Conservation (phyloP, 1,140 invertebrate genomes). For the Nephila pilipes region DNA sequence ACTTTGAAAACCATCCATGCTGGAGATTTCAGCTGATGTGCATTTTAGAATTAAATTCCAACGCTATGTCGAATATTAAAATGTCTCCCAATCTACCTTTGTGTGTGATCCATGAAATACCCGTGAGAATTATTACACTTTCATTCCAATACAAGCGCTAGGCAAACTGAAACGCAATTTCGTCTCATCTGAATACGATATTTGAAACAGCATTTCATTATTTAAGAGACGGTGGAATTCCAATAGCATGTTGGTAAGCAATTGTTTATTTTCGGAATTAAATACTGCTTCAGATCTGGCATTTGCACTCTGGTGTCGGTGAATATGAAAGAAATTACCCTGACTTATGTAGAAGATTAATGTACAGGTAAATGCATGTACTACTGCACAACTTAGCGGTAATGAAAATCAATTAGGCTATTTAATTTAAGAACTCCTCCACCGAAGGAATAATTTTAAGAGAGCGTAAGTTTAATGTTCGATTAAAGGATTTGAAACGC, state of each 20-base stretch:
- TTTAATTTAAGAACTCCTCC: neutral
- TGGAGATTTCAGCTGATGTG: neutral
- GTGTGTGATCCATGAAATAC: neutral
- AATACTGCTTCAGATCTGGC: neutral
- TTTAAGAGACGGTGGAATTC: neutral
- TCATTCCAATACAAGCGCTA: neutral
- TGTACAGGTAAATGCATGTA: neutral
- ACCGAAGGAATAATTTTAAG: neutral
- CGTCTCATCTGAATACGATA: constrained; percentile 17
- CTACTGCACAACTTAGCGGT: neutral
- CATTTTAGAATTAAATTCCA: constrained; percentile 17
- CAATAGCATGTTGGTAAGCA: neutral
- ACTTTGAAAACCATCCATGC: neutral
- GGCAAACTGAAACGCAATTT: neutral
- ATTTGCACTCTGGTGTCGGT: neutral
- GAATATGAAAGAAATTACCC: neutral
- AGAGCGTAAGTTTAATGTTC: neutral
- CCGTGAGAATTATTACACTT: neutral
- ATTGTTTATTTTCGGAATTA: constrained; percentile 1
- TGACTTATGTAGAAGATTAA: neutral
- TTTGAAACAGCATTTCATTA: constrained; percentile 35
- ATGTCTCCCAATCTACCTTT: neutral
- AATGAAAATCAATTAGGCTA: neutral
- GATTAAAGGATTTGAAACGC: neutral
- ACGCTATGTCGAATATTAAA: neutral